Conservation (phyloP, 2,113 vertebrate genomes). For the Ammodytes dubius region DNA sequence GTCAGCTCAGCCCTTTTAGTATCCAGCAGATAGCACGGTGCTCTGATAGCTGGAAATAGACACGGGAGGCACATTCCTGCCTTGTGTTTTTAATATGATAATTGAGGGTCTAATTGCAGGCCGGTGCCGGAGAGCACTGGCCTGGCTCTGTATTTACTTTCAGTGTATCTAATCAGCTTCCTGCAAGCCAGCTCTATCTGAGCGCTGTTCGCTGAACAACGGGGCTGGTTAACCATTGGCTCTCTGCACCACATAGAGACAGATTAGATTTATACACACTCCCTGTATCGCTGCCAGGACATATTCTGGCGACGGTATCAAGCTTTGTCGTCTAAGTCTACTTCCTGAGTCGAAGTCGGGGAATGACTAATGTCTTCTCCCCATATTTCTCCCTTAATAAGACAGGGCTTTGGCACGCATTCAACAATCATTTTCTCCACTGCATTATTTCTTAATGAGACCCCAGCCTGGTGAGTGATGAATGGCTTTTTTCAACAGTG, state of each 20-base stretch:
- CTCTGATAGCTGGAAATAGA: constrained; percentile 57
- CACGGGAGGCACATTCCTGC: constrained; percentile 53
- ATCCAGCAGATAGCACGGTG: constrained; percentile 32
- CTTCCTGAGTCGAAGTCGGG: constrained; percentile 53
- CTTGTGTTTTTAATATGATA: constrained; percentile 71
- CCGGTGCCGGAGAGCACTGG: constrained; percentile 46
- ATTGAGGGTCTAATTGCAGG: constrained; percentile 59
- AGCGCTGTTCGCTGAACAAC: constrained; percentile 46
- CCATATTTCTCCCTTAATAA: constrained; percentile 48
- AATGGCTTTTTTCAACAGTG: constrained; percentile 15
- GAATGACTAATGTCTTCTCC: constrained; percentile 42
- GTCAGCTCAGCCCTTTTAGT: constrained; percentile 28
- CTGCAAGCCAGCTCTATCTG: constrained; percentile 54
- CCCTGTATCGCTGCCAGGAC: constrained; percentile 45
- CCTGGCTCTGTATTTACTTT: constrained; percentile 60
- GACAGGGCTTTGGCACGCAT: constrained; percentile 39
- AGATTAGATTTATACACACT: constrained; percentile 73
- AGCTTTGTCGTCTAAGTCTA: constrained; percentile 29
- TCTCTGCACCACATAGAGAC: constrained; percentile 41
- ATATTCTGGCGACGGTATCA: constrained; percentile 48
- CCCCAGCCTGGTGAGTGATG: constrained; percentile 14
- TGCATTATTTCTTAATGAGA: constrained; percentile 41
- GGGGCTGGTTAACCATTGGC: constrained; percentile 62
- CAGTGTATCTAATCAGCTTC: constrained; percentile 74
- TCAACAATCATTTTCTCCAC: constrained; percentile 19